Evolutionary conservation across 2,113 vertebrate genomes (phyloP).

Genomic region (Syngnathoides biaculeatus): DNA sequence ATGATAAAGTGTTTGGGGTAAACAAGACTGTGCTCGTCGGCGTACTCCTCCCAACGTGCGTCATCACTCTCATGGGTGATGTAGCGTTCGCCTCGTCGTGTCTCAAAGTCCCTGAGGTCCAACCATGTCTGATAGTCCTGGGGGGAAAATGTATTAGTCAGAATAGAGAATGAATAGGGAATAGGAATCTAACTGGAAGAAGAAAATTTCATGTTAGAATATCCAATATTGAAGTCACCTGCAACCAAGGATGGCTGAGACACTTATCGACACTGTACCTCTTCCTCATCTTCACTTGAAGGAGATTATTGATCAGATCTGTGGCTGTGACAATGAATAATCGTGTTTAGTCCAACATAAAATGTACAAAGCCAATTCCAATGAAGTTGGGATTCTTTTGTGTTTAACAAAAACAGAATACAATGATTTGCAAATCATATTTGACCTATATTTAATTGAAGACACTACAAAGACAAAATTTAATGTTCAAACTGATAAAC

Average conservation of each 20-base stretch:
- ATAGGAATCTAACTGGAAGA: not conserved
- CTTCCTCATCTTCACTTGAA: conserved; percentile 99
- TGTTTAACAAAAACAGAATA: too few species aligned
- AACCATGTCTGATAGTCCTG: conserved; percentile 98
- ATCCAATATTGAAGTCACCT: conserved; percentile 71
- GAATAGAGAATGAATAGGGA: not conserved
- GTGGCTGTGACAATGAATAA: conserved; percentile 76
- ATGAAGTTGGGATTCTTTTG: too few species aligned
- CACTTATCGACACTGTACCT: conserved; percentile 98
- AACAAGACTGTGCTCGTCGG: conserved; percentile 82
- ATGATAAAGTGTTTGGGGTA: conserved; percentile 97
- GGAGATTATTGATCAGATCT: conserved; percentile 96
- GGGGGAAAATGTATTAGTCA: not conserved
- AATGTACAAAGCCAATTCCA: too few species aligned
- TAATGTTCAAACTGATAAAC: too few species aligned
- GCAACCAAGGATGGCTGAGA: conserved; percentile 96
- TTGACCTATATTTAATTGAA: too few species aligned
- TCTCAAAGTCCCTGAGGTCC: conserved; percentile 96
- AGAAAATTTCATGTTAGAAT: not conserved
- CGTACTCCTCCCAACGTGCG: conserved; percentile 91
- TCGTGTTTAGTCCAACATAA: not conserved
- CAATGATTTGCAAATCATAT: too few species aligned
- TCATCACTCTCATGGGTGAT: conserved; percentile 97
- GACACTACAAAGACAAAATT: too few species aligned
- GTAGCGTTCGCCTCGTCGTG: conserved; percentile 91